Percentiles rank a stretch among this genome's conserved stretches.
These are phyloP conservation scores for Spodoptera frugiperda DNA, from an alignment of 1,140 invertebrate genomes.

Conservation along the genomic window DNA sequence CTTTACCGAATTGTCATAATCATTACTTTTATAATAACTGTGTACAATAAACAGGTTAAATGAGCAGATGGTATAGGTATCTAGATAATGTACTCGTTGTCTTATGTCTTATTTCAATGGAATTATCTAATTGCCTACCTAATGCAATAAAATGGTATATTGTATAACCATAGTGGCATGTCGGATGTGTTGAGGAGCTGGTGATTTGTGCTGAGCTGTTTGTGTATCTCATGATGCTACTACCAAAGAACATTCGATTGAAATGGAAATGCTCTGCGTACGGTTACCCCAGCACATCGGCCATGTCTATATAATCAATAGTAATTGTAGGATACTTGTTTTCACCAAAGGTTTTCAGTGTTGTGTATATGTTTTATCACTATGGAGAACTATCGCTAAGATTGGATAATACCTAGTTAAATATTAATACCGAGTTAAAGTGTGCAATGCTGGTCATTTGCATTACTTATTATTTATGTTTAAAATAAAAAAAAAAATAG, in stretches of 20 bases:
- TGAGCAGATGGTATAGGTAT: conserved; percentile 41
- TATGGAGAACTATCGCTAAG: conserved; percentile 80
- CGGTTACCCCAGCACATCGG: conserved; percentile 62
- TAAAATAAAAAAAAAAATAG: conserved; percentile 79
- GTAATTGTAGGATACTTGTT: conserved; percentile 54
- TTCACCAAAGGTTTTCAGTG: conserved; percentile 72
- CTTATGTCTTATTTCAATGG: conserved; percentile 40
- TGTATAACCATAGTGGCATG: conserved; percentile 33
- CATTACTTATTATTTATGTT: conserved; percentile 85
- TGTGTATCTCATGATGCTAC: conserved; percentile 50
- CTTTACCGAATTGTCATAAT: conserved; percentile 41
- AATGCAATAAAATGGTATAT: conserved; percentile 37
- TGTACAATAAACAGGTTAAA: conserved; percentile 31
- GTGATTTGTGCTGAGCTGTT: not conserved
- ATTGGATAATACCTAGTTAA: conserved; percentile 82
- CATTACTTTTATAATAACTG: conserved; percentile 39
- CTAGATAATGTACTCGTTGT: conserved; percentile 54
- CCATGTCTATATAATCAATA: conserved; percentile 65
- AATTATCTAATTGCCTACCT: conserved; percentile 41
- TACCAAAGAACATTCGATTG: conserved; percentile 67
- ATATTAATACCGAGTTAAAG: conserved; percentile 81
- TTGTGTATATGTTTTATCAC: conserved; percentile 78
- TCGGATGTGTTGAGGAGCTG: conserved; percentile 1
- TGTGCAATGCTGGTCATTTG: conserved; percentile 85
- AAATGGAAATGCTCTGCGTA: not conserved